Base-by-base conservation (phyloP, 2,888 invertebrate genomes). In the Diplazon laetatorius region DNA sequence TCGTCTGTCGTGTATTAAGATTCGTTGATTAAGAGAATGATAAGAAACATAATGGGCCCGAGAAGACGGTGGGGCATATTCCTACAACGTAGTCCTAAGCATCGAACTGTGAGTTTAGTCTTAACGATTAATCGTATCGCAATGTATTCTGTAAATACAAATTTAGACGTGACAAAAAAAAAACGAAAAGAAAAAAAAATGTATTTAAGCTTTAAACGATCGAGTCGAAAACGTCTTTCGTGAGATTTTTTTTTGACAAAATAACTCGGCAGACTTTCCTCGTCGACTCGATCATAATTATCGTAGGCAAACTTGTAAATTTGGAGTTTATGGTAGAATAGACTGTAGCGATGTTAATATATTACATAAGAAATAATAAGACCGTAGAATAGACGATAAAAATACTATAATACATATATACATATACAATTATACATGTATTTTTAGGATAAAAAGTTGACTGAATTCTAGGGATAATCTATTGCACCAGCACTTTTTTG, bases 381-480 rank as follows among this genome's bases (percentile, higher is more conserved):
- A 39, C 37, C 12, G 52, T 70, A 71, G 62, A 65, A 30, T 81
- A 78, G 65, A 59, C 37, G 9, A 35, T n/a, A 42, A 57, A 39
- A 37, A 72, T 18, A 30, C 9, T n/a, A n/a, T n/a, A n/a, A n/a
- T n/a, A n/a, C n/a, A n/a, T n/a, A n/a, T n/a, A n/a, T n/a, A 30
- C 2, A 30, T 30, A 30, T 30, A 30, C 6, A 2, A 5, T 2
- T 30, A 30, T 30, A 30, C 6, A 30, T 30, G 6, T 2, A 55
- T 55, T 42, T 39, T 50, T 63, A 80, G 76, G 63, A 57, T 72
- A 80, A 70, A 79, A 86, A 83, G 89, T 89, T 89, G 89, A 89
- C 89, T 89, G 89, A 89, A 89, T 89, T 87, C 89, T 89, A 89
- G 89, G 89, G 89, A 89, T 88, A 89, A 86, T 85, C 85, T 78